Percentiles rank a stretch among this genome's conserved stretches.
These are phyloP conservation scores for Valencia hispanica DNA, from an alignment of 2,797 vertebrate genomes.

Conservation along the genomic window DNA sequence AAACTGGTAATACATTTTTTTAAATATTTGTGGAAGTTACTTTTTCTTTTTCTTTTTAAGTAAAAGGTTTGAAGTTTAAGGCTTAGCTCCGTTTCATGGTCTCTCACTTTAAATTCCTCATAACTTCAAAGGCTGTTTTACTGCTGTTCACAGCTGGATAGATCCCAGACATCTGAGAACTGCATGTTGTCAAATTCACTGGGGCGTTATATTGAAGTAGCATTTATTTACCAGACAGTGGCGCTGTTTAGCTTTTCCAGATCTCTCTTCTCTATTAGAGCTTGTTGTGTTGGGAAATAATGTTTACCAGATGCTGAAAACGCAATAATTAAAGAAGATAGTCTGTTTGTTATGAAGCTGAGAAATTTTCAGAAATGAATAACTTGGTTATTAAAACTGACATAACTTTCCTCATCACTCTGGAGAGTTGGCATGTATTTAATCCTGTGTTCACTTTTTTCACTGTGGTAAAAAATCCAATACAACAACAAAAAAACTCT, in stretches of 20 bases:
- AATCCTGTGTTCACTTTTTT: not conserved
- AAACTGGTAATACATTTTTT: not conserved
- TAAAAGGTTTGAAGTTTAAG: slow-evolving; percentile 41
- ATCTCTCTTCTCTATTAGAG: not conserved
- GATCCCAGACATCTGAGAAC: slow-evolving; percentile 14
- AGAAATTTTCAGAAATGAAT: not conserved
- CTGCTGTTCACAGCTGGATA: slow-evolving; percentile 63
- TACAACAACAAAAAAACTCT: not conserved
- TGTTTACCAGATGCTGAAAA: not conserved
- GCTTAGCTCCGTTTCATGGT: slow-evolving; percentile 56
- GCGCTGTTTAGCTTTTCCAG: slow-evolving; percentile 45
- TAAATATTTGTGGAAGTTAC: not conserved
- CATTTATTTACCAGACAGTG: slow-evolving; percentile 47
- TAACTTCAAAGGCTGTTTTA: slow-evolving; percentile 53
- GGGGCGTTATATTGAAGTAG: slow-evolving; percentile 44
- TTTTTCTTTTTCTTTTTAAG: slow-evolving; percentile 24
- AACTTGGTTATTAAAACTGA: not conserved
- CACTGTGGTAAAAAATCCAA: not conserved
- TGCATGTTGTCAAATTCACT: slow-evolving; percentile 59
- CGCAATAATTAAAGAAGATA: not conserved
- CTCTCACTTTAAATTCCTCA: slow-evolving; percentile 35
- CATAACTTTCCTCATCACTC: not conserved
- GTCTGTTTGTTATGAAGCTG: not conserved
- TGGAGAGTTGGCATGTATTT: not conserved
- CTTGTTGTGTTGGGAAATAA: not conserved